phyloP scores from a whole-genome alignment of 2,797 vertebrate species.

The Chelmon rostratus region DNA sequence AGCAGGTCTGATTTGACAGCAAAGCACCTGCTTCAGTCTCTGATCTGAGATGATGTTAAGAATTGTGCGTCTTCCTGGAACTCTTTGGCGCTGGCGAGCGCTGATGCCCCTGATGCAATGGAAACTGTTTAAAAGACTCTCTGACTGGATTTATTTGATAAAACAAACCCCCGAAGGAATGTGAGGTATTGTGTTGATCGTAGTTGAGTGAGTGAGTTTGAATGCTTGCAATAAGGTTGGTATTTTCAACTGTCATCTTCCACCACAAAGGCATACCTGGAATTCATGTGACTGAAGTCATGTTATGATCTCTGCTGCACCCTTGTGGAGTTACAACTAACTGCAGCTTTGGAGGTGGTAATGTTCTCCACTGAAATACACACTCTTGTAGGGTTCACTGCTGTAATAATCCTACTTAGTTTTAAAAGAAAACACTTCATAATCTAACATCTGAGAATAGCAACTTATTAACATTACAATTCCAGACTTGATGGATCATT shows the following conservation, averaged over 20 bases:
- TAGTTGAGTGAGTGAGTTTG: slow-evolving; percentile 14
- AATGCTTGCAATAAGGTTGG: slow-evolving; percentile 38
- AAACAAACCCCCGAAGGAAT: slow-evolving; percentile 50
- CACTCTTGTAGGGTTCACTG: background rate
- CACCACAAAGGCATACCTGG: slow-evolving; percentile 51
- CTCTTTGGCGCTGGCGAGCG: slow-evolving; percentile 32
- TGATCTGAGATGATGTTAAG: slow-evolving; percentile 27
- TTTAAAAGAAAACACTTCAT: background rate
- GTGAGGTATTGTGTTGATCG: slow-evolving; percentile 29
- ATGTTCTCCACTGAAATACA: background rate
- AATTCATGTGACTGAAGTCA: slow-evolving; percentile 2
- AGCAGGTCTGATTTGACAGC: slow-evolving; percentile 41
- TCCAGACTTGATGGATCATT: background rate
- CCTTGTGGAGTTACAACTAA: slow-evolving; percentile 42
- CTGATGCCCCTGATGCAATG: slow-evolving; percentile 71
- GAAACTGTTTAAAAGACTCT: slow-evolving; percentile 65
- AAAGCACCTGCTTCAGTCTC: slow-evolving; percentile 56
- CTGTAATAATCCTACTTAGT: background rate
- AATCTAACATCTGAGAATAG: background rate
- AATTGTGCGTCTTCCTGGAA: slow-evolving; percentile 64
- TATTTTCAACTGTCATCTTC: slow-evolving; percentile 47
- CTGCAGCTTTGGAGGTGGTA: slow-evolving; percentile 12
- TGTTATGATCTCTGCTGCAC: slow-evolving; percentile 48
- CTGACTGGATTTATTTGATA: slow-evolving; percentile 54
- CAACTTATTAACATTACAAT: background rate